Evolutionary conservation across 1,140 invertebrate genomes (phyloP), one percentile per base, ranked within the genome.

Genomic region (Tenebrio molitor): DNA sequence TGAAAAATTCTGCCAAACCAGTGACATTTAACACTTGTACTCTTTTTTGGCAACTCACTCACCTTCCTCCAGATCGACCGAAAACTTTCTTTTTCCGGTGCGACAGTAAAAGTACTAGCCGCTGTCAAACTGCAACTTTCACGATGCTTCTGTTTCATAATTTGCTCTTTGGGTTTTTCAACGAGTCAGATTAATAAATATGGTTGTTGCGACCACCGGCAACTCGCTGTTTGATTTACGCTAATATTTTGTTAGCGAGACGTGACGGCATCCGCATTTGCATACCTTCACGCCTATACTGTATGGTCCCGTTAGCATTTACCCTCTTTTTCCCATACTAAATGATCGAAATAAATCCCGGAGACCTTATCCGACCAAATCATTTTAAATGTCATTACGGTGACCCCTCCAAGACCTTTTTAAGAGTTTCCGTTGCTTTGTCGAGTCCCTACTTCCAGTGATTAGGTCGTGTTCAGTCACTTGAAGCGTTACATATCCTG

Each of bases 401-500:
- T 70, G 68, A 70, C 68, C 68, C 68, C 68, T 70, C 17, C 2
- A 62, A 65, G 62, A 50, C 46, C 68, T 63, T 70, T 70, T 62
- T 63, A 70, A 70, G 50, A 63, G 41, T 70, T 70, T 70, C 68
- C 68, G 68, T 44, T 70, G 14, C 29, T 41, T 70, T 70, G 68
- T 62, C 21, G 29, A 21, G 12, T 36, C 50, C 68, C 42, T 50
- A 14, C 23, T 12, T 42, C 12, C 23, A 41, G 29, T 70, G 46
- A 62, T 70, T 53, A 62, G 29, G 50, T 62, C 68, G 68, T 70
- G 68, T 25, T 70, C 68, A 70, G 68, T 62, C 68, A 70, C 41
- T 62, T 70, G 68, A 63, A 70, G 68, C 68, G 33, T 70, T 70
- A 70, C 50, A 15, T 21, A 53, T 70, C 46, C 50, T 53, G 68